phyloP scores from a whole-genome alignment of 2,888 invertebrate species.

The Micropterix aruncella region DNA sequence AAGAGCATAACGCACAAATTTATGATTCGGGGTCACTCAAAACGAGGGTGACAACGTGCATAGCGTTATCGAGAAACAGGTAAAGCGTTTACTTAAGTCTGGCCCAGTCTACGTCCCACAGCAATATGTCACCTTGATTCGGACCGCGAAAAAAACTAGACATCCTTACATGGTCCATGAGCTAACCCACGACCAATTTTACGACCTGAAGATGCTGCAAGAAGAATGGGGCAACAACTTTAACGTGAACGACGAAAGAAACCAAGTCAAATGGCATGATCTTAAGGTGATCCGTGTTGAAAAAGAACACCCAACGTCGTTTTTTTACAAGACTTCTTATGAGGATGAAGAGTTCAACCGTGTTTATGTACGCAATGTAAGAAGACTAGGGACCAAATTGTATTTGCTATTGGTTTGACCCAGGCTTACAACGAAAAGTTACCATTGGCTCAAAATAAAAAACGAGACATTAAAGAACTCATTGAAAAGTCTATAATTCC shows the following conservation, averaged over 20 bases:
- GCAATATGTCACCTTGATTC: slow-evolving; percentile 10
- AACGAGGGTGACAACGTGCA: slow-evolving; percentile 15
- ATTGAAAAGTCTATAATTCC: no score
- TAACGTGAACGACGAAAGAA: slow-evolving; percentile 3
- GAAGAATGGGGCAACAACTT: slow-evolving; percentile 1
- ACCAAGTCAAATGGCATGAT: slow-evolving; percentile 10
- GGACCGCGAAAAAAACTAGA: slow-evolving; percentile 12
- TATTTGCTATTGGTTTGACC: neutral
- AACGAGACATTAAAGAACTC: no score
- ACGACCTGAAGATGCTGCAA: slow-evolving; percentile 8
- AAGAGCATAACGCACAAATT: slow-evolving; percentile 13
- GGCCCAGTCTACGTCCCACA: slow-evolving; percentile 11
- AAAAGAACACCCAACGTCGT: slow-evolving; percentile 7
- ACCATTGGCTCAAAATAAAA: neutral
- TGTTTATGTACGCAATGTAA: neutral
- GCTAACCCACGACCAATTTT: slow-evolving; percentile 8
- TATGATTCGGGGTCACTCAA: slow-evolving; percentile 13
- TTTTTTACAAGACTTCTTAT: slow-evolving; percentile 10
- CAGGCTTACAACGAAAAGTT: neutral
- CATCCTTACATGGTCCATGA: slow-evolving; percentile 10
- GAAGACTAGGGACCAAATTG: neutral
- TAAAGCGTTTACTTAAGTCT: slow-evolving; percentile 10
- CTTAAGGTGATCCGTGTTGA: slow-evolving; percentile 9
- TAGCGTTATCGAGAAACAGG: slow-evolving; percentile 13
- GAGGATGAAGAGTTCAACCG: neutral